phyloP scores from a whole-genome alignment of 2,113 vertebrate genomes.

The Callithrix jacchus region DNA sequence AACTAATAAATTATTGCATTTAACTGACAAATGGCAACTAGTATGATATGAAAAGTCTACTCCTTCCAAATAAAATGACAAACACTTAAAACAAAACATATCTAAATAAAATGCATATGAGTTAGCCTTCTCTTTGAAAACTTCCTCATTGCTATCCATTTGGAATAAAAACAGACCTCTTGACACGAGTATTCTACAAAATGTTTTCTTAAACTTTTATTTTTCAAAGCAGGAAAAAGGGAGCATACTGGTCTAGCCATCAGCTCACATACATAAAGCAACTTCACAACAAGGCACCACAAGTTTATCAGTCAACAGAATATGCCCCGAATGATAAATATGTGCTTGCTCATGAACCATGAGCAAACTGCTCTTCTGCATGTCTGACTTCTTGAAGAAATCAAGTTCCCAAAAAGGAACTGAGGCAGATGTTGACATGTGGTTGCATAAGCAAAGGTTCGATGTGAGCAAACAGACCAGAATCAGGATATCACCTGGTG shows the following conservation, averaged over 20 bases:
- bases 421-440: constrained; percentile 2
- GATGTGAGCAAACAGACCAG: constrained; percentile 40
- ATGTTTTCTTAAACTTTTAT: constrained; percentile 76
- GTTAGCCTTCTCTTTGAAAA: constrained; percentile 69
- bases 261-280: constrained; percentile 74
- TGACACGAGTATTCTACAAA: constrained; percentile 77
- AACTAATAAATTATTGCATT: not conserved
- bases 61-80: constrained; percentile 53
- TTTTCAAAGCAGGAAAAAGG: constrained; percentile 74
- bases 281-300: not conserved
- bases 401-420: not conserved
- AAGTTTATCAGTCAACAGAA: not conserved
- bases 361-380: constrained; percentile 2
- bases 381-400: constrained; percentile 2
- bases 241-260: constrained; percentile 13
- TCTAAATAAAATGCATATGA: constrained; percentile 47
- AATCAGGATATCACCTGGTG: not conserved
- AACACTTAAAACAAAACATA: constrained; percentile 25
- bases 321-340: constrained; percentile 42
- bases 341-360: constrained; percentile 50
- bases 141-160: constrained; percentile 44
- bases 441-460: not conserved
- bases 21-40: constrained; percentile 57
- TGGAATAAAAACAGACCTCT: constrained; percentile 77
- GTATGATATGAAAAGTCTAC: constrained; percentile 31